Evolutionary conservation across 1,140 invertebrate genomes (phyloP), one percentile per base, ranked within the genome.

Genomic region (Anoplolepis gracilipes): DNA sequence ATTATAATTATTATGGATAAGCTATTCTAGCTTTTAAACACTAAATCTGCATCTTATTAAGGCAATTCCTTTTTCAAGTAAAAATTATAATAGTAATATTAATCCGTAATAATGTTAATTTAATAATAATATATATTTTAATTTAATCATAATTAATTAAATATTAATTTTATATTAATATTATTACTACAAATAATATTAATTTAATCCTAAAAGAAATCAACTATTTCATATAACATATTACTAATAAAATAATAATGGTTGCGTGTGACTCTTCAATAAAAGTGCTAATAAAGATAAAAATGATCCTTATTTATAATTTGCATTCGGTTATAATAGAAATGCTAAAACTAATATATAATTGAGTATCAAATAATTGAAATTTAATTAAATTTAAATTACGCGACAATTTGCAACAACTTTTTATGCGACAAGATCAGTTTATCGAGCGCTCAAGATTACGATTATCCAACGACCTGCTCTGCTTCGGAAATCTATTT

Each of bases 401-500:
- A 55, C 19, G 11, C 30, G 3, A 28, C 4, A 4, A 59, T 39
- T 19, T n/a, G n/a, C n/a, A n/a, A n/a, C n/a, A n/a, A n/a, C 2
- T 55, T 57, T 25, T 22, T n/a, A 1, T 11, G 22, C 22, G 39
- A 7, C 36, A 61, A 59, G n/a, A 59, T 59, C 10, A n/a, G 0
- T 28, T 10, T 10, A 73, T 61, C 42, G 42, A 67, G 36, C 46
- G 30, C 4, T 64, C 22, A 19, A 13, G 25, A 42, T 67, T 11
- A 30, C 33, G 72, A 76, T 59, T 19, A 42, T 55, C 53, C 30
- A 57, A 30, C 30, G 16, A 19, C 7, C 16, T 16, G 33, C 30
- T n/a, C n/a, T 46, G 36, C 62, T 69, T 55, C 39, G 11, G 7
- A 28, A 70, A 57, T 70, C 64, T 81, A 55, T 72, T 81, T 57